phyloP scores from a whole-genome alignment of 2,888 invertebrate species.

The Euspilapteryx auroguttella region DNA sequence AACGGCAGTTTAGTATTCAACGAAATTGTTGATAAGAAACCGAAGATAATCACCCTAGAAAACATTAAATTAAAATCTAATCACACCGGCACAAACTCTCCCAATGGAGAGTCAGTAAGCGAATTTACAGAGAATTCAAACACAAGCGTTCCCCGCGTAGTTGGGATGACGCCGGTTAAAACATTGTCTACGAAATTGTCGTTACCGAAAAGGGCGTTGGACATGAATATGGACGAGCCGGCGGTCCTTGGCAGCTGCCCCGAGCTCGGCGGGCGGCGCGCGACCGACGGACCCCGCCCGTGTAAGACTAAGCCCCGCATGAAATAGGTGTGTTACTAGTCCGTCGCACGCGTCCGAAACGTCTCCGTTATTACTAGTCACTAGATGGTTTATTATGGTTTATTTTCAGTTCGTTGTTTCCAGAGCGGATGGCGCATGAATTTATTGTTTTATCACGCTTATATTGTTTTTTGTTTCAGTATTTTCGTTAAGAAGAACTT shows the following conservation, averaged over 20 bases:
- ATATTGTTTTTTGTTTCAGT: background rate
- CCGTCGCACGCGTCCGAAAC: conserved; percentile 15
- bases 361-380: conserved; percentile 1
- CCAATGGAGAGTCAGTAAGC: conserved; percentile 24
- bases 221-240: conserved; percentile 9
- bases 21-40: conserved; percentile 52
- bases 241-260: conserved; percentile 20
- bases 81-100: conserved; percentile 24
- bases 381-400: too few relatives aligned
- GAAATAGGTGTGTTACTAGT: conserved; percentile 49
- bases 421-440: conserved; percentile 2
- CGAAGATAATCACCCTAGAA: conserved; percentile 46
- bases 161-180: conserved; percentile 12
- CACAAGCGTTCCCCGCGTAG: conserved; percentile 14
- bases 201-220: too few relatives aligned
- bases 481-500: too few relatives aligned
- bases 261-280: conserved; percentile 7
- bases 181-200: too few relatives aligned
- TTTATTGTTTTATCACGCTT: conserved; percentile 1
- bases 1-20: conserved; percentile 38
- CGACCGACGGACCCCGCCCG: conserved; percentile 20
- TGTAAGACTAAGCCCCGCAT: conserved; percentile 38
- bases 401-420: background rate
- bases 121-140: conserved; percentile 31
- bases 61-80: conserved; percentile 35